Evolutionary conservation across 2,113 vertebrate genomes (phyloP).

Genomic region (Phaethornis superciliosus): DNA sequence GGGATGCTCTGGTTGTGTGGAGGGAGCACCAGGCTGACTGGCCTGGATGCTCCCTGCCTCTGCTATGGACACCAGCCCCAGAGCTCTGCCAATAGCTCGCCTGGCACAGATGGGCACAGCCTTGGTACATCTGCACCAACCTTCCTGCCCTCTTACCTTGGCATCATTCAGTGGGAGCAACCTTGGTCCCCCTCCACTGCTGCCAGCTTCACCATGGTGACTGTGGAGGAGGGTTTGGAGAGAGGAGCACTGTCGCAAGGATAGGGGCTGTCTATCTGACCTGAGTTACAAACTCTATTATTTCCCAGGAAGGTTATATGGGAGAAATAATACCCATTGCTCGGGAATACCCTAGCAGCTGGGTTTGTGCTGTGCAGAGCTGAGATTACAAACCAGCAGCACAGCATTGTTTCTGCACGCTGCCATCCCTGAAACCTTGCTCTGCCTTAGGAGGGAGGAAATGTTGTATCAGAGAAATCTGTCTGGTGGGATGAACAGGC

Average conservation of each 20-base stretch:
- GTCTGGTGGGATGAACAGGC: not conserved
- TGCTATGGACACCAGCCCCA: accelerated
- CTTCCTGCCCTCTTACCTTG: not conserved
- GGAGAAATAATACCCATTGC: not conserved
- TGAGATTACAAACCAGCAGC: not conserved
- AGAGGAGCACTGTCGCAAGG: accelerated
- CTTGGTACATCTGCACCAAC: not conserved
- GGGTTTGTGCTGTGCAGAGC: not conserved
- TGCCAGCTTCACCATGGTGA: not conserved
- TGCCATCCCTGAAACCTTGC: not conserved
- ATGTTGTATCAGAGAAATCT: not conserved
- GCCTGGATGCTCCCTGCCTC: not conserved
- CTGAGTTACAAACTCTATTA: no score
- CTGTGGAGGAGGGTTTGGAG: not conserved
- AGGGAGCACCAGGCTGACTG: not conserved
- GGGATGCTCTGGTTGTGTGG: not conserved
- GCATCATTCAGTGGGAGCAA: accelerated
- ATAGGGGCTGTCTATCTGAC: not conserved
- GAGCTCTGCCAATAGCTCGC: not conserved
- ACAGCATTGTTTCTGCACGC: not conserved
- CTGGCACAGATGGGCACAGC: accelerated
- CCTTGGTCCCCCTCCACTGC: accelerated
- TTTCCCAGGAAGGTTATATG: not conserved
- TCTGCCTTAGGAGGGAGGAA: not conserved
- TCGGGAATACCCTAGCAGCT: not conserved